phyloP scores from a whole-genome alignment of 2,888 invertebrate genomes.

The Halocaridina rubra region DNA sequence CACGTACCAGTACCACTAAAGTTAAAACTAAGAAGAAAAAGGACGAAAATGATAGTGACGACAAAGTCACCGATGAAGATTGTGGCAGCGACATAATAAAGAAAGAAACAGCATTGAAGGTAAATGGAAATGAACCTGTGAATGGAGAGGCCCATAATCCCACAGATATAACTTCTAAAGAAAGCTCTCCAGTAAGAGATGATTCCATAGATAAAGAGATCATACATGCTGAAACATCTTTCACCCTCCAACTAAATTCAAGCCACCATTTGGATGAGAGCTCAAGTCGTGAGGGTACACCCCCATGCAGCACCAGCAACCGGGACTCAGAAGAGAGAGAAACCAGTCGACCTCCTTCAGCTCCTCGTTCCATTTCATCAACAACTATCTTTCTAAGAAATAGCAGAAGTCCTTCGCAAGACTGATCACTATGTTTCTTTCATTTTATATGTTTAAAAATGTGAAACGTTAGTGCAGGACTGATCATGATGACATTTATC shows the following conservation, averaged over 20 bases:
- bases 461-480: too few relatives aligned
- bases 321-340: constrained; percentile 16
- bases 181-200: constrained; percentile 2
- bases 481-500: too few relatives aligned
- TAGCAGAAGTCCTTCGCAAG: constrained; percentile 32
- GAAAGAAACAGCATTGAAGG: neutral
- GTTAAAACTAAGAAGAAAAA: constrained; percentile 42
- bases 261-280: neutral
- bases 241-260: constrained; percentile 14
- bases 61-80: neutral
- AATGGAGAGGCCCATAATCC: neutral
- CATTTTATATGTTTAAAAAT: too few relatives aligned
- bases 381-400: constrained; percentile 42
- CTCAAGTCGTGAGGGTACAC: constrained; percentile 36
- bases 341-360: constrained; percentile 3
- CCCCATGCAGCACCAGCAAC: neutral
- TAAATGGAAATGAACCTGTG: neutral
- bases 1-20: neutral
- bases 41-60: neutral
- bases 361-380: constrained; percentile 14
- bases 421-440: constrained; percentile 5
- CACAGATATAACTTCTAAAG: neutral
- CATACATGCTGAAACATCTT: constrained; percentile 17
- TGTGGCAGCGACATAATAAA: too few relatives aligned
- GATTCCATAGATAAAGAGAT: neutral